These are phyloP conservation scores for Theretra japonica DNA, from an alignment of 2,888 invertebrate species.

Conservation along the genomic window DNA sequence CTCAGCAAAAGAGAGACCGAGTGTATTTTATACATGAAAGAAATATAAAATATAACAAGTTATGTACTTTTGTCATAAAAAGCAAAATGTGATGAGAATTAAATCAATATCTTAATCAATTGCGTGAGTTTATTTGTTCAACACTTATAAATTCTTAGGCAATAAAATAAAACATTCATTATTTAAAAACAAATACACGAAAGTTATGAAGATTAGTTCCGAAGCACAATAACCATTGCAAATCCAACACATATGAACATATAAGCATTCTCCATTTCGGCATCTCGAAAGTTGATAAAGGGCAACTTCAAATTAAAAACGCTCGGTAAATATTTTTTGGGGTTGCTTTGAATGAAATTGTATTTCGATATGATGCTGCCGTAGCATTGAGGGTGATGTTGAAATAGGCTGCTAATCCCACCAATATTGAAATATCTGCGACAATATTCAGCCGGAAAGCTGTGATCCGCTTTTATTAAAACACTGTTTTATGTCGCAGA, in stretches of 20 bases:
- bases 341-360: constrained; percentile 76
- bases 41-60: no score
- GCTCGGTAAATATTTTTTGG: constrained; percentile 76
- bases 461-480: constrained; percentile 83
- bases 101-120: no score
- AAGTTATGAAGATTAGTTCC: no score
- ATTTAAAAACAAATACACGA: no score
- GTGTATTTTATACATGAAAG: no score
- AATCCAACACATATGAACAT: neutral
- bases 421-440: constrained; percentile 84
- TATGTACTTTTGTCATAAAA: no score
- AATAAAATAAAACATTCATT: no score
- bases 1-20: no score
- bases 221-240: no score
- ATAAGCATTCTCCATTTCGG: neutral
- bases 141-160: no score
- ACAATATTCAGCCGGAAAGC: constrained; percentile 79
- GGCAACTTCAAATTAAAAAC: constrained; percentile 71
- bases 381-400: constrained; percentile 77
- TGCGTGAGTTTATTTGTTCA: no score
- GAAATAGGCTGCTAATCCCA: constrained; percentile 83
- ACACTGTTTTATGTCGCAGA: constrained; percentile 71
- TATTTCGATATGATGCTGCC: constrained; percentile 76
- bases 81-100: no score
- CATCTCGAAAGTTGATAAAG: constrained; percentile 44